Percentiles rank a stretch among this genome's conserved stretches.
These are phyloP conservation scores for Passer montanus DNA, from an alignment of 2,113 vertebrate genomes.

Conservation along the genomic window DNA sequence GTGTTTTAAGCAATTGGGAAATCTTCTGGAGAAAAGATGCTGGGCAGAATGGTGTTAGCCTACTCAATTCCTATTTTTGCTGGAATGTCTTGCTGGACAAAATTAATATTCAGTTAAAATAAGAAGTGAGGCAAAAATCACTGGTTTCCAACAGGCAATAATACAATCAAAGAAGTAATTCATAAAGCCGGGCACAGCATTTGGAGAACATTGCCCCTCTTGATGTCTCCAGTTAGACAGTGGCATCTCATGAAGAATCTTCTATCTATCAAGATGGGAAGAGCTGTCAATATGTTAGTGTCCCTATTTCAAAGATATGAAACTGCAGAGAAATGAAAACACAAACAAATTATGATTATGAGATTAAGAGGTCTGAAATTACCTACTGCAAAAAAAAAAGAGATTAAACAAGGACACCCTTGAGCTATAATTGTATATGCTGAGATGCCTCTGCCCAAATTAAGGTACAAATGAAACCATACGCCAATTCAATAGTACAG, in stretches of 20 bases:
- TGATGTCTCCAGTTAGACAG: not conserved
- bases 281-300: not conserved
- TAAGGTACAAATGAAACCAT: not conserved
- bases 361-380: not conserved
- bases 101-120: not conserved
- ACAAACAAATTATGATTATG: not conserved
- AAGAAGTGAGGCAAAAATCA: not conserved
- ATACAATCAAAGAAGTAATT: not conserved
- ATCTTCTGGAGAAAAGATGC: not conserved
- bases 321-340: not conserved
- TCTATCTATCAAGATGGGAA: not conserved
- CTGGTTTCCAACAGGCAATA: not conserved
- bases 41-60: not conserved
- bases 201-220: not conserved
- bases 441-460: not conserved
- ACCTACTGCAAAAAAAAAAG: not conserved
- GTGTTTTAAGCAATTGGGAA: not conserved
- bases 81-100: not conserved
- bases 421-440: not conserved
- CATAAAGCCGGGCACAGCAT: fast-evolving
- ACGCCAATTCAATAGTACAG: not conserved
- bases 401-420: not conserved
- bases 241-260: not conserved
- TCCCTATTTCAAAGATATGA: not conserved
- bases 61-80: not conserved